phyloP scores from a whole-genome alignment of 2,797 vertebrate species.

The Manis javanica region DNA sequence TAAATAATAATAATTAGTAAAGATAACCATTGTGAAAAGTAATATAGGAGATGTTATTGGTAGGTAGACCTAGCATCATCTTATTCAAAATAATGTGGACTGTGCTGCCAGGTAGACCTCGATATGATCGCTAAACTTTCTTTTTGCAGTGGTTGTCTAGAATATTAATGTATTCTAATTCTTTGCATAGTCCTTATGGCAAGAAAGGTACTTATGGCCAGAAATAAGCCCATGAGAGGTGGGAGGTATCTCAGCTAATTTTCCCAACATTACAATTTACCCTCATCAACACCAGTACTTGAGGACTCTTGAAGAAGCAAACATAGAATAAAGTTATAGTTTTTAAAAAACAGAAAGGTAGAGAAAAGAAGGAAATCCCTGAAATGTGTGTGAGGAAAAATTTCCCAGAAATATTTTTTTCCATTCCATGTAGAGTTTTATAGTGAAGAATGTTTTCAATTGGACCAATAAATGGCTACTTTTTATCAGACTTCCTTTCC shows the following conservation, averaged over 20 bases:
- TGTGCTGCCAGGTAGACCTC: neutral
- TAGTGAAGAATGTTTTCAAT: conserved; percentile 48
- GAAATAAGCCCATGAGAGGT: neutral
- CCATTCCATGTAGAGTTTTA: neutral
- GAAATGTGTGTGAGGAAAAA: neutral
- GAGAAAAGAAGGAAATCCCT: neutral
- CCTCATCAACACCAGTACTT: neutral
- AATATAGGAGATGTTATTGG: neutral
- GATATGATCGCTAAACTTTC: neutral
- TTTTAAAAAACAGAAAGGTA: neutral
- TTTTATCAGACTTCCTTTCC: conserved; percentile 61
- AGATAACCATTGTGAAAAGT: neutral
- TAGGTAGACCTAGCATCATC: neutral
- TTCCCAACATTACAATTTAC: neutral
- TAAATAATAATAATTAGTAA: neutral
- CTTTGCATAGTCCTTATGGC: neutral
- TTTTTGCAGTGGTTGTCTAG: neutral
- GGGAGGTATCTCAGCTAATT: neutral
- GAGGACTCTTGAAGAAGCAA: neutral
- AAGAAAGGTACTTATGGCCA: no score
- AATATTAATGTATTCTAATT: neutral
- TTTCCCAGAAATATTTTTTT: neutral
- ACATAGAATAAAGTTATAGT: neutral
- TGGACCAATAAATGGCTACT: conserved; percentile 63
- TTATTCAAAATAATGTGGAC: neutral